phyloP scores from a whole-genome alignment of 2,888 invertebrate genomes.

The Agrypnus murinus region DNA sequence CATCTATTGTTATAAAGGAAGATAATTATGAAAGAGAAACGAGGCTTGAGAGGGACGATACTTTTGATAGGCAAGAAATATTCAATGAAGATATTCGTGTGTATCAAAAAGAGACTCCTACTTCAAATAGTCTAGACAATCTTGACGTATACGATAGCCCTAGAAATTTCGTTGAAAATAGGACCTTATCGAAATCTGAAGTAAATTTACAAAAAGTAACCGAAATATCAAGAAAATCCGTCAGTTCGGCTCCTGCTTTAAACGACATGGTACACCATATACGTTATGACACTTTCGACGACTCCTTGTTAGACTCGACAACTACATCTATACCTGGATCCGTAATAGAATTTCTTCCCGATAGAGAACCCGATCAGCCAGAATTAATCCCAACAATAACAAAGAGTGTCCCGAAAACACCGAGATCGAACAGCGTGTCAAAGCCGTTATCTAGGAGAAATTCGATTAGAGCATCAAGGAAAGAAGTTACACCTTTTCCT shows the following conservation, averaged over 20 bases:
- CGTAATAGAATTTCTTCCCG: conserved; percentile 54
- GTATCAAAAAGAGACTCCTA: conserved; percentile 19
- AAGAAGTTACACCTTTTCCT: conserved; percentile 49
- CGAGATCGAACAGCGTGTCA: conserved; percentile 45
- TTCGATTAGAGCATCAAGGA: conserved; percentile 31
- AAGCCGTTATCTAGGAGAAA: conserved; percentile 51
- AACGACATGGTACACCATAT: conserved; percentile 53
- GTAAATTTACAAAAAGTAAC: conserved; percentile 64
- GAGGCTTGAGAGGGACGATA: neutral
- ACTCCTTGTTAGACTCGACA: conserved; percentile 53
- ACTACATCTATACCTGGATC: conserved; percentile 59
- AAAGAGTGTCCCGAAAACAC: conserved; percentile 49
- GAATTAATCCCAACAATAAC: conserved; percentile 35
- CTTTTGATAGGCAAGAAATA: conserved; percentile 31
- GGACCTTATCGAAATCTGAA: conserved; percentile 64
- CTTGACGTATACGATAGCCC: conserved; percentile 40
- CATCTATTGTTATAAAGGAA: neutral
- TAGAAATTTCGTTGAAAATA: conserved; percentile 38
- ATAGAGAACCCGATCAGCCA: conserved; percentile 6
- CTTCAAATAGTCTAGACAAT: conserved; percentile 45
- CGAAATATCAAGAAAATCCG: conserved; percentile 64
- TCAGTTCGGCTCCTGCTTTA: conserved; percentile 67
- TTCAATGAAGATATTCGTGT: conserved; percentile 11
- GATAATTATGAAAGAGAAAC: neutral
- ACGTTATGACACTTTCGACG: conserved; percentile 50